Evolutionary conservation across 2,113 vertebrate species (phyloP), one percentile per base, ranked within the genome.

Genomic region (Xenopus laevis): DNA sequence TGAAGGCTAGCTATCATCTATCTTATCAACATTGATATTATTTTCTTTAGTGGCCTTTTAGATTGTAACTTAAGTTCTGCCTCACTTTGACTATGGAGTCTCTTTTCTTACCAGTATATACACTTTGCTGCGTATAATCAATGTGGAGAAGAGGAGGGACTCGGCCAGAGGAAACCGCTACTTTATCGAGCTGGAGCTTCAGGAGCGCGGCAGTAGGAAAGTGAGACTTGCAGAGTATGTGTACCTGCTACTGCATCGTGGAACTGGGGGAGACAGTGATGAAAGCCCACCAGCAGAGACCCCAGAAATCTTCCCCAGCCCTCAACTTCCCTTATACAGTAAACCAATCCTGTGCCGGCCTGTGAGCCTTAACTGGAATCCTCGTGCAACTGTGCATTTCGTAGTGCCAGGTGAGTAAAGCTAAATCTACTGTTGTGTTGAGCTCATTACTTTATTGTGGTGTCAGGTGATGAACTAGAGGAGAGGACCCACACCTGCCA

Each of bases 141-240:
- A 97, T 0, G 92, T 98, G 68, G 96, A 99, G 87, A 99, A 99
- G 86, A 92, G 97, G 0, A 91, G 97, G 0, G 97, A 99, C 82
- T 97, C 96, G 0, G 96, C 94, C 0, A 88, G 96, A 0, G 97
- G 97, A 7, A 99, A 97, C 87, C 94, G 97, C 1, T 99, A 98
- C 86, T 91, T 98, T 20, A 85, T 98, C 80, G 97, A 98, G 85
- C 87, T 99, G 84, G 97, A 99, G 87, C 86, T 99, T 18, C 91
- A 93, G 57, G 96, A 98, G 83, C 88, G 93, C 0, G 94, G 95
- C 3, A 92, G 92, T 50, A 89, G 87, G 21, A 93, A 92, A 13
- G 90, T 94, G 46, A 93, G 97, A 15, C 90, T 99, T 47, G 96
- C 97, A 0, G 93, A 98, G 79, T 98, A 96, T 2, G 93, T 98